These are phyloP conservation scores for Octodon degus DNA, from an alignment of 2,113 vertebrate genomes.

Conservation along the genomic window DNA sequence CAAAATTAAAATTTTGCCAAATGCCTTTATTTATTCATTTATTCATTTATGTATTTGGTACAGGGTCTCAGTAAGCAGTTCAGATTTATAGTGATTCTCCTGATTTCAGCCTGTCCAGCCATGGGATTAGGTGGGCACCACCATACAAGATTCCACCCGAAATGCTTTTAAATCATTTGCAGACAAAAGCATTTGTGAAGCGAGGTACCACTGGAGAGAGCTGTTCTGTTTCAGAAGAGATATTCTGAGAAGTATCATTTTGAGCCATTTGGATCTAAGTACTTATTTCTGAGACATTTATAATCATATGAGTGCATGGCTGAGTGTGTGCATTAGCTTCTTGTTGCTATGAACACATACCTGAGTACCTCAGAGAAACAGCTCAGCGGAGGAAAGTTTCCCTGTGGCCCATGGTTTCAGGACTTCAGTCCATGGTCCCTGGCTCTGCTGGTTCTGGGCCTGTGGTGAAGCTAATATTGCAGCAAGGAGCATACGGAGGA, in stretches of 20 bases:
- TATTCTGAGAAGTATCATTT: neutral
- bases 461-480: no score
- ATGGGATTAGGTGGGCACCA: no score
- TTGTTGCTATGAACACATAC: neutral
- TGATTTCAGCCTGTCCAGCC: no score
- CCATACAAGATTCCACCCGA: no score
- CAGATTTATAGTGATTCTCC: no score
- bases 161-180: neutral
- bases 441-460: neutral
- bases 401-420: neutral
- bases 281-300: constrained; percentile 19
- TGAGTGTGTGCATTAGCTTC: neutral
- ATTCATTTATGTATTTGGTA: no score
- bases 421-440: neutral
- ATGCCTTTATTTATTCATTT: neutral
- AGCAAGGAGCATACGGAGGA: neutral
- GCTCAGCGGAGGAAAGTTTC: neutral
- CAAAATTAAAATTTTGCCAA: neutral
- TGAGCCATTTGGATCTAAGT: neutral
- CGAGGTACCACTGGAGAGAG: neutral
- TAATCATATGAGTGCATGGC: neutral
- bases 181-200: neutral
- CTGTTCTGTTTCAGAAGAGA: constrained; percentile 51
- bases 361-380: neutral
- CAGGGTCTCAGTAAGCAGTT: no score